These are phyloP conservation scores for Tuberolachnus salignus DNA, from an alignment of 2,888 invertebrate genomes.

Conservation along the genomic window DNA sequence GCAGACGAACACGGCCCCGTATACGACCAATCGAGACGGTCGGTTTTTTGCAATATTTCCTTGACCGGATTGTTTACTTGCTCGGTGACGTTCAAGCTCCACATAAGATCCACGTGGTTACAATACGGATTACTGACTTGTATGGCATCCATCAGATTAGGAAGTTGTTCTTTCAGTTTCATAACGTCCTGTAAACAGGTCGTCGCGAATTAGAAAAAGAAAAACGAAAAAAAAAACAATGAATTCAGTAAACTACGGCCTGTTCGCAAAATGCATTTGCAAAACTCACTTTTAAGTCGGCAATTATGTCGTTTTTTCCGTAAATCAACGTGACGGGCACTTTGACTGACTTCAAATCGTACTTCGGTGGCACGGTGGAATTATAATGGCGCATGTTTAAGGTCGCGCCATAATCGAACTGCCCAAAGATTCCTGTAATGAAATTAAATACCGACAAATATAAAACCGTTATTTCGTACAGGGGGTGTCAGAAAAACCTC, in stretches of 20 bases:
- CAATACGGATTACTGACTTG: slow-evolving; percentile 67
- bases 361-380: slow-evolving; percentile 66
- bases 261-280: background rate
- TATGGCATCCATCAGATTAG: slow-evolving; percentile 65
- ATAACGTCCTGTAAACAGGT: slow-evolving; percentile 66
- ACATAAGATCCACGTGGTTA: slow-evolving; percentile 75
- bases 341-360: slow-evolving; percentile 68
- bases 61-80: slow-evolving; percentile 21
- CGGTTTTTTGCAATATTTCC: slow-evolving; percentile 14
- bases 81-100: slow-evolving; percentile 61
- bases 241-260: slow-evolving; percentile 50
- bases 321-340: slow-evolving; percentile 70
- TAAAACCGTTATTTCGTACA: too few species aligned
- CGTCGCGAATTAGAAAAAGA: background rate
- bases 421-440: slow-evolving; percentile 66
- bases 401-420: slow-evolving; percentile 67
- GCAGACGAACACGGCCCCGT: background rate
- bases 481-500: too few species aligned
- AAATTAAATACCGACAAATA: slow-evolving; percentile 59
- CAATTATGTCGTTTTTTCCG: slow-evolving; percentile 70
- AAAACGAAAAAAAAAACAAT: slow-evolving; percentile 13
- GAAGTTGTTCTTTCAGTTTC: slow-evolving; percentile 66
- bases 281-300: slow-evolving; percentile 66
- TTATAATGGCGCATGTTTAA: slow-evolving; percentile 66
- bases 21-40: slow-evolving; percentile 4